Evolutionary conservation across 2,888 invertebrate genomes (phyloP), one percentile per base, ranked within the genome.

Genomic region (Mechanitis mazaeus): DNA sequence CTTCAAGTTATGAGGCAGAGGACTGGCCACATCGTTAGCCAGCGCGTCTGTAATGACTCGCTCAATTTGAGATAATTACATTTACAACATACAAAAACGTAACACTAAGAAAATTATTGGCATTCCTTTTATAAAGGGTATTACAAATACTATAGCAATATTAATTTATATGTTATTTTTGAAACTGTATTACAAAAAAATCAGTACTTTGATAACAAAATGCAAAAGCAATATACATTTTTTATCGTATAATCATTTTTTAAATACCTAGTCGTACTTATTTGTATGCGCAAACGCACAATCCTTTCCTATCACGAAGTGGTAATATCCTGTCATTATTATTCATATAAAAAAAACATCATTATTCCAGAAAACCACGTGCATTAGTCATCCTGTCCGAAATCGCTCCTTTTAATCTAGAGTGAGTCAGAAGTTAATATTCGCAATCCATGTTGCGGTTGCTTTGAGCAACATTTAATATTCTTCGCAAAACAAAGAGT

Each of bases 61-160:
- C 80, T 85, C 84, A 87, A 87, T 87, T 85, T 81, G 81, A 84
- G 79, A 86, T 87, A 87, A 87, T 87, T 84, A 85, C 78, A 77
- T 79, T 81, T 72, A 79, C 75, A 80, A 75, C 74, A 77, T 81
- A 79, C 76, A 76, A 75, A 80, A 81, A 84, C 81, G 82, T 81
- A 78, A 77, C 76, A 78, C 70, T 72, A 69, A 75, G 75, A 76
- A 80, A 83, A 82, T 83, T 84, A 84, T 84, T 73, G 77, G 33
- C 47, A 35, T 58, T 55, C 58, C 55, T 12, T 42, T 31, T 55
- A 72, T 75, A 76, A 78, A 74, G 74, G 78, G 58, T 56, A 50
- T 63, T 58, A 58, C 57, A 57, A 61, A 63, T 55, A 50, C 55
- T 61, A 11, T n/a, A 33, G 31, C 35, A 35, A 20, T 54, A 63